These are phyloP conservation scores for Cavia aperea DNA, from an alignment of 2,113 vertebrate genomes.

Conservation along the genomic window DNA sequence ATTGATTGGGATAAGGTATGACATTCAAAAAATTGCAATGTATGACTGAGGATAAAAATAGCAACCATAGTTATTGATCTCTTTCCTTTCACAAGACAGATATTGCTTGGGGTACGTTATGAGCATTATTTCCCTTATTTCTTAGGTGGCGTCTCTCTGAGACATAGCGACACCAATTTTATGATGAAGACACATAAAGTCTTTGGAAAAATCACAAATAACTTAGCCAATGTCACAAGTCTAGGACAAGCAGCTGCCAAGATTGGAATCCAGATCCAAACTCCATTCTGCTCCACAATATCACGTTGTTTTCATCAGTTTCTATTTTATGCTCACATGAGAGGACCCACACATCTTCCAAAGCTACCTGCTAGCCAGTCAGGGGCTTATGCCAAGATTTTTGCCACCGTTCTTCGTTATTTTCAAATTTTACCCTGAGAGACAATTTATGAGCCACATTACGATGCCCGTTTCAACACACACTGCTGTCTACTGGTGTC, in stretches of 20 bases:
- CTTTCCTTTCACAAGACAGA: neutral
- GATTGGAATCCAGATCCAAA: neutral
- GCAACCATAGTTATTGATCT: neutral
- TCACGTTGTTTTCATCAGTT: neutral
- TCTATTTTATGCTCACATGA: neutral
- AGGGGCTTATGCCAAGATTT: neutral
- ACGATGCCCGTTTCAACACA: neutral
- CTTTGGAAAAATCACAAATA: neutral
- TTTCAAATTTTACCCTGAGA: neutral
- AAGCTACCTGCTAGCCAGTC: neutral
- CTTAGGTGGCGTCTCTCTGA: neutral
- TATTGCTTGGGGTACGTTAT: neutral
- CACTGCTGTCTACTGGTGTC: neutral
- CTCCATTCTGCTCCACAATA: neutral
- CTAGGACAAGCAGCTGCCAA: neutral
- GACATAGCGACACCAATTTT: neutral
- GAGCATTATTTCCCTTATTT: neutral
- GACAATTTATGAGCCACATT: neutral
- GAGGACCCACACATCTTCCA: neutral
- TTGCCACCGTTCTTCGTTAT: neutral
- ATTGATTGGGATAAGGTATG: neutral
- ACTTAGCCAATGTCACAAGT: neutral
- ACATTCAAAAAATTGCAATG: neutral
- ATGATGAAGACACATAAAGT: neutral
- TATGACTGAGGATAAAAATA: conserved; percentile 30